Evolutionary conservation across 2,888 invertebrate species (phyloP).

Genomic region (Ectropis crepuscularia): DNA sequence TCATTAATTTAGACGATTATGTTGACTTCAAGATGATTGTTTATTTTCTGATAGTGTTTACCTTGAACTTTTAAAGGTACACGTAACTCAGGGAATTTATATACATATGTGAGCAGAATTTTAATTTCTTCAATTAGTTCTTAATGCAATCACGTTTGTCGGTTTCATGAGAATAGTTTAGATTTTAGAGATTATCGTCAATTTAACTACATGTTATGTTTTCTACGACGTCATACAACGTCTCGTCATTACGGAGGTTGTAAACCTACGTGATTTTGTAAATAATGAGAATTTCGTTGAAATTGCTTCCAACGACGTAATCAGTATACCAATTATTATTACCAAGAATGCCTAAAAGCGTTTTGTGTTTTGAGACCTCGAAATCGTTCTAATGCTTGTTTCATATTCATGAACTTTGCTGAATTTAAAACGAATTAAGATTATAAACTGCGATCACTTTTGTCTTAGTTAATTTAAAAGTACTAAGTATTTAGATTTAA

Average conservation of each 20-base stretch:
- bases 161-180: too few relatives aligned
- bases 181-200: not conserved
- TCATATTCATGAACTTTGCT: conserved; percentile 2
- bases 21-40: too few relatives aligned
- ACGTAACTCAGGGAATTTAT: not conserved
- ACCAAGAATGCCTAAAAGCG: conserved; percentile 7
- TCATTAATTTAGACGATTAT: too few relatives aligned
- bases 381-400: not conserved
- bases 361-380: not conserved
- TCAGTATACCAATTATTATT: not conserved
- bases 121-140: not conserved
- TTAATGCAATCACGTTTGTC: conserved; percentile 1
- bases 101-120: not conserved
- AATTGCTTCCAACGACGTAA: conserved; percentile 16
- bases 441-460: not conserved
- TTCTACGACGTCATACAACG: not conserved
- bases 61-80: too few relatives aligned
- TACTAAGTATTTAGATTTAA: too few relatives aligned
- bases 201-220: not conserved
- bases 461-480: too few relatives aligned
- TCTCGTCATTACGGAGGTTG: not conserved
- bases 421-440: conserved; percentile 4
- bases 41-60: too few relatives aligned
- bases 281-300: conserved; percentile 25
- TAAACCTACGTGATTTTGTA: conserved; percentile 25